phyloP scores from a whole-genome alignment of 2,113 vertebrate species.

The Gymnobelideus leadbeateri region DNA sequence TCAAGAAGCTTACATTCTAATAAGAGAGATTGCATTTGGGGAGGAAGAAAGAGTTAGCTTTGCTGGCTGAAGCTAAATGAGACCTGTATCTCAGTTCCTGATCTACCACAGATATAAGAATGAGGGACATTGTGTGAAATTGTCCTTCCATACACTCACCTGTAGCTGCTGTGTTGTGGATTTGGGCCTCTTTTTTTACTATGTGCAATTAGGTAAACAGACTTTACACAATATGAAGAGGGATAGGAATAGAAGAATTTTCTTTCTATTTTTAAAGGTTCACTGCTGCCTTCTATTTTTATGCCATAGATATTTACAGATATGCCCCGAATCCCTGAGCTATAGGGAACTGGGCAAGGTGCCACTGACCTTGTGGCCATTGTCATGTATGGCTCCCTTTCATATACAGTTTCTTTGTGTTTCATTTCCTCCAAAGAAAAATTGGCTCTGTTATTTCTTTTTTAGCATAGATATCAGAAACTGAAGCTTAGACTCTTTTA shows the following conservation, averaged over 20 bases:
- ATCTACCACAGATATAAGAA: background rate
- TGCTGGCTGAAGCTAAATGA: background rate
- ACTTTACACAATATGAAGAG: background rate
- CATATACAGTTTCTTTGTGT: background rate
- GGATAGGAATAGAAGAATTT: background rate
- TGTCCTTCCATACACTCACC: background rate
- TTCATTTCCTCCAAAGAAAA: too few relatives aligned
- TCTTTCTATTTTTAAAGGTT: background rate
- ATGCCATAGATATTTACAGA: background rate
- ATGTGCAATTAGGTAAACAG: background rate
- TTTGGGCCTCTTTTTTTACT: background rate
- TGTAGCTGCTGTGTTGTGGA: background rate
- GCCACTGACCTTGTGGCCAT: background rate
- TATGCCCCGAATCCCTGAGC: background rate
- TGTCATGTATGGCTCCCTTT: background rate
- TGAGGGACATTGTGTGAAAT: background rate
- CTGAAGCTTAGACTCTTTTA: too few relatives aligned
- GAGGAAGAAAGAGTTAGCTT: background rate
- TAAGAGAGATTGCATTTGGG: background rate
- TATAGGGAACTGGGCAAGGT: background rate
- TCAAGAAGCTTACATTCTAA: background rate
- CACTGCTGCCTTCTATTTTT: background rate
- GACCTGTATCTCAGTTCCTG: background rate
- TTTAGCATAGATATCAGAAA: too few relatives aligned
- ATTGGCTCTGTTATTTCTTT: too few relatives aligned